A percentile compares a stretch with the other conserved stretches of the same genome.
These are phyloP conservation scores for Epizoanthus illoricatus DNA, from an alignment of 92 coral and sea anemone genomes.

Conservation along the genomic window DNA sequence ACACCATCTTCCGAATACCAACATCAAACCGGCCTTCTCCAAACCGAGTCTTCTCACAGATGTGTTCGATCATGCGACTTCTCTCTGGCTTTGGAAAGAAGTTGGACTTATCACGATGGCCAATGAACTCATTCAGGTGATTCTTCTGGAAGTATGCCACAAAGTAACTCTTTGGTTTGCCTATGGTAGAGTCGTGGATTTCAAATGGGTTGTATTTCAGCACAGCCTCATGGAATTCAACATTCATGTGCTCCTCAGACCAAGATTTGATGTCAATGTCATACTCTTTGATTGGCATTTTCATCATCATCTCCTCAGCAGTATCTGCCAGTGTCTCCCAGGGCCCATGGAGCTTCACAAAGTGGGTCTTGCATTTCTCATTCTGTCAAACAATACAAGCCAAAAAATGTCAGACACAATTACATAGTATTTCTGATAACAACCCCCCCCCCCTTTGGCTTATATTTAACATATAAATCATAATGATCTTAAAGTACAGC, in stretches of 20 bases:
- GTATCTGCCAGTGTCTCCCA: conserved; percentile 66
- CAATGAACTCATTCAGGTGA: conserved; percentile 67
- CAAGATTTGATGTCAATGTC: conserved; percentile 77
- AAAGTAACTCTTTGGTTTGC: conserved; percentile 63
- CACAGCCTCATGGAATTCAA: conserved; percentile 56
- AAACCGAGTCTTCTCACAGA: conserved; percentile 71
- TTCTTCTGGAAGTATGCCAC: conserved; percentile 80
- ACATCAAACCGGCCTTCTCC: conserved; percentile 75
- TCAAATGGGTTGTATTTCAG: conserved; percentile 71
- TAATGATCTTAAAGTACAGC: no score
- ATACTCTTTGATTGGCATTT: conserved; percentile 80
- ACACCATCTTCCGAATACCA: conserved; percentile 79
- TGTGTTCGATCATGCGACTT: conserved; percentile 90
- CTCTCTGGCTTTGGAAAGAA: conserved; percentile 87
- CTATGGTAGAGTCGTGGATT: conserved; percentile 64
- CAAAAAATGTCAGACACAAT: neutral
- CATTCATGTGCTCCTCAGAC: conserved; percentile 67
- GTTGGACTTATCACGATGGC: conserved; percentile 67
- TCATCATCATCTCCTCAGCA: conserved; percentile 94
- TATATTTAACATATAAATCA: no score
- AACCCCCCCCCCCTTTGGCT: no score
- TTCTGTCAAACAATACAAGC: conserved; percentile 20
- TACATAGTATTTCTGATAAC: no score
- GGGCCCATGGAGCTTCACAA: conserved; percentile 83
- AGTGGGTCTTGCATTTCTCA: conserved; percentile 58